phyloP scores from a whole-genome alignment of 2,113 vertebrate species.

The Ciconia stormi region DNA sequence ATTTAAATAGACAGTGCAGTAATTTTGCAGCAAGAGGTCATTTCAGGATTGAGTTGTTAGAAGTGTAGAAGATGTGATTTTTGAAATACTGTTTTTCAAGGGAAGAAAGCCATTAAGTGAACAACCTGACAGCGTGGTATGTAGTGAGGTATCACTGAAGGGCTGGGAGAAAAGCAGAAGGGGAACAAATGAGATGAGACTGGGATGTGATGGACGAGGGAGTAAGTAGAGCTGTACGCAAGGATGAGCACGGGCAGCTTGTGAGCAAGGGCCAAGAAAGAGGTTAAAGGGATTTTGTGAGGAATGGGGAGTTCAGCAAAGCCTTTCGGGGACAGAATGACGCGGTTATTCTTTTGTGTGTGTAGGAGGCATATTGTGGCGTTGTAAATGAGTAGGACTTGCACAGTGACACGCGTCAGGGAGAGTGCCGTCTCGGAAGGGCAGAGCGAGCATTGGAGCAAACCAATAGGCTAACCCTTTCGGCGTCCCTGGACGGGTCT shows the following conservation, averaged over 20 bases:
- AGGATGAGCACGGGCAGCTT: neutral
- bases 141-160: neutral
- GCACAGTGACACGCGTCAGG: neutral
- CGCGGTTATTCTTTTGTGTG: neutral
- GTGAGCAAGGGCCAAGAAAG: neutral
- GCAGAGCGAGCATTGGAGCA: neutral
- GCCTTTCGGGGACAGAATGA: neutral
- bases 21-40: neutral
- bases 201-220: neutral
- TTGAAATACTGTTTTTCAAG: neutral
- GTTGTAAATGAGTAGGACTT: neutral
- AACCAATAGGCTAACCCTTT: neutral
- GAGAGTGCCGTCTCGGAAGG: neutral
- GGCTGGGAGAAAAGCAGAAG: neutral
- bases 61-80: neutral
- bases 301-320: neutral
- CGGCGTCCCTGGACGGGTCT: accelerated
- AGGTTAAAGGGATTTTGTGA: neutral
- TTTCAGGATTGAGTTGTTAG: neutral
- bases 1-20: neutral
- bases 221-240: neutral
- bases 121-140: neutral
- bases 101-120: neutral
- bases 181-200: neutral
- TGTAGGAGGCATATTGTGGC: neutral